These are phyloP conservation scores for Galeopterus variegatus DNA, from an alignment of 2,113 vertebrate species.

Conservation along the genomic window DNA sequence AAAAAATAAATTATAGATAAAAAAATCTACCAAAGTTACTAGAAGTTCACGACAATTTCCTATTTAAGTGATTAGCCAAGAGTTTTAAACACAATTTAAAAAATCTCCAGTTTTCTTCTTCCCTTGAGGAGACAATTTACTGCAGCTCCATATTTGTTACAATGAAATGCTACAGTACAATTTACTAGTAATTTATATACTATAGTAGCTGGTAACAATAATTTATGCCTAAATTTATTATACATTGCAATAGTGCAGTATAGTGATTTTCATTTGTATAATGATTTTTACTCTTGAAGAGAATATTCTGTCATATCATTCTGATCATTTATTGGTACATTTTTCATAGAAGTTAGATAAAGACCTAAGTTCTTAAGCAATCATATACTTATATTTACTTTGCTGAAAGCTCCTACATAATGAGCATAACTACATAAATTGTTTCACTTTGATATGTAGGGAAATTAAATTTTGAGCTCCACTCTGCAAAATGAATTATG, in stretches of 20 bases:
- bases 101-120: background rate
- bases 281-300: background rate
- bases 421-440: slow-evolving; percentile 69
- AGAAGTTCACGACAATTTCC: background rate
- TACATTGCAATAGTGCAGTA: slow-evolving; percentile 67
- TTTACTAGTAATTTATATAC: slow-evolving; percentile 74
- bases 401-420: slow-evolving; percentile 51
- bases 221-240: slow-evolving; percentile 74
- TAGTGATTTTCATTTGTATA: slow-evolving; percentile 68
- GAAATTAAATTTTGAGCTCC: slow-evolving; percentile 81
- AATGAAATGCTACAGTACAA: slow-evolving; percentile 78
- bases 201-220: slow-evolving; percentile 61
- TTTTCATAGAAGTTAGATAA: background rate
- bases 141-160: slow-evolving; percentile 52
- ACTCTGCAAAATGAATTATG: slow-evolving; percentile 59
- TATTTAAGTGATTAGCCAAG: background rate
- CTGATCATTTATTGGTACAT: background rate
- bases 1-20: background rate
- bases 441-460: slow-evolving; percentile 52
- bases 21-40: background rate
- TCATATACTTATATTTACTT: slow-evolving; percentile 38
- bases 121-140: background rate
- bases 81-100: background rate
- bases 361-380: background rate
- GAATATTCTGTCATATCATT: background rate